Base-by-base conservation (phyloP, 1,140 invertebrate genomes). In the Leptinotarsa texana region DNA sequence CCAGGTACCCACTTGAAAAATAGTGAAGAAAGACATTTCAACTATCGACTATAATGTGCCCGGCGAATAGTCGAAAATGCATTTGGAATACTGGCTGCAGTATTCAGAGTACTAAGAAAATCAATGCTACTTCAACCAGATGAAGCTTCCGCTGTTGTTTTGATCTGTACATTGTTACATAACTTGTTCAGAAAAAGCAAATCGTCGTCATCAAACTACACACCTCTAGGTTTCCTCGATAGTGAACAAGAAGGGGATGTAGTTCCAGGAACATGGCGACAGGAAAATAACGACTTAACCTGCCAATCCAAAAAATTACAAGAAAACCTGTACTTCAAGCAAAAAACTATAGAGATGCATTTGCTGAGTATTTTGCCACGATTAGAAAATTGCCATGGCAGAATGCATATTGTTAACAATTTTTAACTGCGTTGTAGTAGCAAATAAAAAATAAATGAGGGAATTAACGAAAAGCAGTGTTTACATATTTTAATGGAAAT, bases 41-140 rank as follows among this genome's bases (percentile, higher is more conserved):
- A n/a, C n/a, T n/a, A n/a, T n/a, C n/a, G n/a, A n/a, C n/a, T n/a
- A n/a, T n/a, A n/a, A n/a, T n/a, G n/a, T n/a, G n/a, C n/a, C n/a
- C n/a, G n/a, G n/a, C n/a, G n/a, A n/a, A n/a, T n/a, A n/a, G n/a
- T n/a, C n/a, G n/a, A n/a, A n/a, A n/a, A n/a, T n/a, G n/a, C n/a
- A n/a, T n/a, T n/a, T n/a, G n/a, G n/a, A n/a, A n/a, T n/a, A n/a
- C n/a, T n/a, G n/a, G n/a, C 21, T 67, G 63, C 62, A 47, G 21
- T 27, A 67, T 74, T 74, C 22, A 4, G 72, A 66, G 63, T 74
- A 18, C 47, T 68, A 24, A 74, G 63, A 48, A 48, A 66, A 22
- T 47, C 72, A 18, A 74, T 74, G n/a, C 24, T 67, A 48, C 63
- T 74, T 2, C 6, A 74, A 66, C 69, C 63, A 24, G 18, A 70